A percentile compares a stretch with the other conserved stretches of the same genome.
phyloP scores from a whole-genome alignment of 2,797 vertebrate genomes.

The Thunnus albacares region DNA sequence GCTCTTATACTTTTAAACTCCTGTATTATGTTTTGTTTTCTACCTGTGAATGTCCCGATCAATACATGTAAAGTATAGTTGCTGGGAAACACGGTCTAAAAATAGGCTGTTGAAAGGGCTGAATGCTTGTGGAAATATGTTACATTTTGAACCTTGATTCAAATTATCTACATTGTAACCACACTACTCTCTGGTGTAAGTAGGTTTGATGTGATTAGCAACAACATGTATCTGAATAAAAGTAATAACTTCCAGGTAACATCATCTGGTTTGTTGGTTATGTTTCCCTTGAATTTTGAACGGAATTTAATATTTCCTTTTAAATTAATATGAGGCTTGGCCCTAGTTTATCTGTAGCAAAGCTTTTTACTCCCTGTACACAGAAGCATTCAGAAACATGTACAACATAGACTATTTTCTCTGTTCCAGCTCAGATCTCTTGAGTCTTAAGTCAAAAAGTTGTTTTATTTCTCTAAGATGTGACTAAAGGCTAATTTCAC shows the following conservation, averaged over 20 bases:
- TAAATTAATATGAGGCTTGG: conserved; percentile 52
- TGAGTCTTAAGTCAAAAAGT: conserved; percentile 4
- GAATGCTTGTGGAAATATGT: neutral
- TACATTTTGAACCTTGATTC: neutral
- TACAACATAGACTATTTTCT: conserved; percentile 14
- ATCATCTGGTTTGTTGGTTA: conserved; percentile 27
- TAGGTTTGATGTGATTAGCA: neutral
- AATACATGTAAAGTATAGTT: conserved; percentile 47
- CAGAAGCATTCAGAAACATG: conserved; percentile 5
- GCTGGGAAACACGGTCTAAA: conserved; percentile 15
- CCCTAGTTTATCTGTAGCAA: conserved; percentile 37
- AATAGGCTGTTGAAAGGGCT: neutral
- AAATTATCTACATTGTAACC: neutral
- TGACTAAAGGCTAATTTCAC: neutral
- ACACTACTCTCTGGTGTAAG: neutral
- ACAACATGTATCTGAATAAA: neutral
- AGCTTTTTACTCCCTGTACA: conserved; percentile 35
- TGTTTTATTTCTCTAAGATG: conserved; percentile 6
- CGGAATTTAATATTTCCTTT: conserved; percentile 20
- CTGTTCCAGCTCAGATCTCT: conserved; percentile 25
- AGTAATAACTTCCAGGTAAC: neutral
- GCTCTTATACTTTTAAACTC: conserved; percentile 32
- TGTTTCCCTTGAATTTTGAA: conserved; percentile 18
- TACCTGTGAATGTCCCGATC: conserved; percentile 30
- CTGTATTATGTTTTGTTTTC: conserved; percentile 22